Evolutionary conservation across 92 coral and sea anemone species (phyloP), one percentile per base, ranked within the genome.

Genomic region (Epizoanthus rinbou): DNA sequence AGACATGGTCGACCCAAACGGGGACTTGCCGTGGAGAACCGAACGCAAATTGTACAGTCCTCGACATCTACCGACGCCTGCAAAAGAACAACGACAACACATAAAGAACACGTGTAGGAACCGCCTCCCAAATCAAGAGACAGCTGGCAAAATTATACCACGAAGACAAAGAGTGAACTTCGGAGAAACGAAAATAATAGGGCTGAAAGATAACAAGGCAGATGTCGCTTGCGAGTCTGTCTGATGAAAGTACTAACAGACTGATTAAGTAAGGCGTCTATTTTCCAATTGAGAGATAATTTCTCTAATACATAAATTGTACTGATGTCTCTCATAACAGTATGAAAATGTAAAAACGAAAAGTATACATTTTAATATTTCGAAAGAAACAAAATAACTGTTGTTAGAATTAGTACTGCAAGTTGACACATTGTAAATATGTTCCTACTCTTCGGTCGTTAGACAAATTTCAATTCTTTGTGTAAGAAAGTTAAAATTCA

Each of bases 101-200:
- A 3, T 54, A 2, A 74, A 57, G 19, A 10, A 25, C 33, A 17
- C n/a, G n/a, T 57, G 58, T 75, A n/a, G 19, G 10, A 78, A 60
- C 19, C 24, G 16, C 52, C 19, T 0, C 22, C 39, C 57, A 19
- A 62, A 73, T 57, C 60, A 85, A 1, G 73, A 62, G 31, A 39
- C 56, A 64, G 45, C 5, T 16, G 43, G 50, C 47, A 68, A 73
- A 10, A 79, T 33, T 28, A 65, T 74, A 39, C 56, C 70, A 24
- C 81, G 91, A 54, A 90, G 63, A 83, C 85, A 85, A 9, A 83
- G 74, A 53, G 96, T 93, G 24, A 88, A 90, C 54, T 93, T 93
- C 64, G 94, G 94, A 3, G 93, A 79, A 83, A 89, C 72, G 28
- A 73, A 52, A 33, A 54, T 91, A 19, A 88, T 89, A 21, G 41